A percentile compares a stretch with the other conserved stretches of the same genome.
phyloP scores from a whole-genome alignment of 2,888 invertebrate genomes.

The Trissolcus japonicus region DNA sequence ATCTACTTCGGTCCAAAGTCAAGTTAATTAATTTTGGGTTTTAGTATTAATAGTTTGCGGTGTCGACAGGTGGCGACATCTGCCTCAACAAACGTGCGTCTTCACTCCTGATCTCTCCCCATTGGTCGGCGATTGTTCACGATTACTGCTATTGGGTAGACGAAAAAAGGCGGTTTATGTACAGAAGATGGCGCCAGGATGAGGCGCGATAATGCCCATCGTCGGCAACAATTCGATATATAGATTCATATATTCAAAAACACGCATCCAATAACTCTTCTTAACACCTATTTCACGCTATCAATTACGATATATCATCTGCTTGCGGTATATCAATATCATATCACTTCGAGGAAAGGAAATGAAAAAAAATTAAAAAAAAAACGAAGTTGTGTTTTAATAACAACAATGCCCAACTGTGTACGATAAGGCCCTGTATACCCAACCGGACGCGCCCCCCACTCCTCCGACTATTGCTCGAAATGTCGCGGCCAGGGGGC shows the following conservation, averaged over 20 bases:
- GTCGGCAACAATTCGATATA: conserved; percentile 75
- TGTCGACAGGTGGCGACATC: conserved; percentile 44
- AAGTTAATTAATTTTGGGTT: conserved; percentile 69
- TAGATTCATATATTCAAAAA: conserved; percentile 72
- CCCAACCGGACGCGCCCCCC: conserved; percentile 20
- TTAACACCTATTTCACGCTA: conserved; percentile 54
- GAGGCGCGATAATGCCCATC: conserved; percentile 74
- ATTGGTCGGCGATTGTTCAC: conserved; percentile 3
- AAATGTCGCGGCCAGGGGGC: conserved; percentile 14
- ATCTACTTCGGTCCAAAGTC: conserved; percentile 35
- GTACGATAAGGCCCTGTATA: conserved; percentile 74
- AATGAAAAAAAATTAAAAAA: conserved; percentile 21
- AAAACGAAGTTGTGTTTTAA: conserved; percentile 58
- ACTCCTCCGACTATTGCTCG: conserved; percentile 32
- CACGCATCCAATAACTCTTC: conserved; percentile 59
- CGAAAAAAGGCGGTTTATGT: conserved; percentile 56
- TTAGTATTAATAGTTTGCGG: conserved; percentile 65
- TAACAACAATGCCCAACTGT: conserved; percentile 76
- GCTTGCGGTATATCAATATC: conserved; percentile 62
- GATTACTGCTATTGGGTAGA: conserved; percentile 25
- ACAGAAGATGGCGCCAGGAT: conserved; percentile 68
- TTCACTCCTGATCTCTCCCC: background rate
- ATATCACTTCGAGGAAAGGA: conserved; percentile 66
- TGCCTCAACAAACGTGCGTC: conserved; percentile 1
- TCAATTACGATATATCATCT: conserved; percentile 60